Base-by-base conservation (phyloP, 2,888 invertebrate species). In the Elysia crispata region DNA sequence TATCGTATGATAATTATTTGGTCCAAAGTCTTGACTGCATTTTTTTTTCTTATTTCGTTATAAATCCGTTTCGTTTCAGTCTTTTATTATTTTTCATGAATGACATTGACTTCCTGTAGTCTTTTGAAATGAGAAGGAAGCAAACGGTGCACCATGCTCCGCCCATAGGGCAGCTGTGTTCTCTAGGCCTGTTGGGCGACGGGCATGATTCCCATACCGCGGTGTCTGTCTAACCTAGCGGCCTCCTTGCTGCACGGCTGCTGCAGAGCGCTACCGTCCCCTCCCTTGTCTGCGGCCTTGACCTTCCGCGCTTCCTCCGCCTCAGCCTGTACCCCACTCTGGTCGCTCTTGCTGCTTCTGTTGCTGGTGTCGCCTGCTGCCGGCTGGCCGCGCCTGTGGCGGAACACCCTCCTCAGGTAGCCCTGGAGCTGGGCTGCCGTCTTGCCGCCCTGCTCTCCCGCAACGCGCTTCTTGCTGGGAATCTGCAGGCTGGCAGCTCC, bases 401-500 rank as follows among this genome's bases (percentile, higher is more conserved):
- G 77, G 25, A 84, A 84, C 83, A 86, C 81, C 31, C 86, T 85
- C 62, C 83, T 83, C 49, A 88, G 82, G 80, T 86, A 88, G 77
- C 82, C 84, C 81, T 88, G 87, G 23, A 88, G 81, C 70, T 86
- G 83, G 25, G 80, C 67, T 1, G 85, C 81, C 33, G 82, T 81
- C n/a, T 84, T 82, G n/a, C 80, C 80, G n/a, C 81, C 79, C 23
- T 80, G 79, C 1, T 81, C 54, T 50, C 83, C 60, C 31, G 84
- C 5, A 83, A 82, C 70, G 23, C 15, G 28, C 6, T 66, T n/a
- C 28, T 18, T 25, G 66, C 18, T n/a, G 30, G 28, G 25, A 13
- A 18, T 1, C 66, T 1, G 3, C 25, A 30, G 66, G 25, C 28
- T 66, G 23, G n/a, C 41, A 3, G 41, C 41, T 3, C 41, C 41